Evolutionary conservation across 2,113 vertebrate genomes (phyloP).

Genomic region (Brachyhypopomus occidentalis): DNA sequence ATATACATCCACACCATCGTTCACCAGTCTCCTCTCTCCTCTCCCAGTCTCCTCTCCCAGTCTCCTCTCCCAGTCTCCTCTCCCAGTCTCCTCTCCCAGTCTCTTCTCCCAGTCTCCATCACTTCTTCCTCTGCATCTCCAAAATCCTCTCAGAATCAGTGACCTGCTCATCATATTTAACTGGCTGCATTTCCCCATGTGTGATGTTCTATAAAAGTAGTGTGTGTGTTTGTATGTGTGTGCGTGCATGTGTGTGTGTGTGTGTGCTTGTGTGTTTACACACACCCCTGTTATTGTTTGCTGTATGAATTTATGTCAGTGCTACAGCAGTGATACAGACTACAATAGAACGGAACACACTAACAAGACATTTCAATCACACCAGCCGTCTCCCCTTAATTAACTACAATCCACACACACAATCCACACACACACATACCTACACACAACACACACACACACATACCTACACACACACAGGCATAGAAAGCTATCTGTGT

Average conservation of each 20-base stretch:
- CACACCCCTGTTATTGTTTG: background rate
- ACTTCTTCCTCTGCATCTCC: conserved; percentile 7
- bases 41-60: background rate
- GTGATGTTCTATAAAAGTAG: conserved; percentile 45
- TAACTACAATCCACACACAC: conserved; percentile 32
- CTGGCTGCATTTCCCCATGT: conserved; percentile 52
- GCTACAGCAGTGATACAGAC: conserved; percentile 17
- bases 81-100: too few relatives aligned
- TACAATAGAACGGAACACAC: conserved; percentile 25
- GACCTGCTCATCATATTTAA: conserved; percentile 62
- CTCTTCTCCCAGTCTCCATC: background rate
- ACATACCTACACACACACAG: conserved; percentile 35
- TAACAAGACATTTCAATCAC: conserved; percentile 16
- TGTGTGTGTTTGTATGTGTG: conserved; percentile 36
- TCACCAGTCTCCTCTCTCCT: conserved; percentile 49
- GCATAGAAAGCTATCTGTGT: conserved; percentile 31
- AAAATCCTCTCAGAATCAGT: conserved; percentile 56
- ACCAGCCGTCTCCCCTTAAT: conserved; percentile 18
- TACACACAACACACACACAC: conserved; percentile 38
- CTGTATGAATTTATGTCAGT: conserved; percentile 27
- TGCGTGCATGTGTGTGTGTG: conserved; percentile 25
- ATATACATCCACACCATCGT: conserved; percentile 51
- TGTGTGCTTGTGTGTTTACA: conserved; percentile 7
- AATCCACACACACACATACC: conserved; percentile 33
- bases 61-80: too few relatives aligned